A percentile compares a stretch with the other conserved stretches of the same genome.
Evolutionary conservation across 1,140 invertebrate species (phyloP).

Genomic region (Drosophila saltans): DNA sequence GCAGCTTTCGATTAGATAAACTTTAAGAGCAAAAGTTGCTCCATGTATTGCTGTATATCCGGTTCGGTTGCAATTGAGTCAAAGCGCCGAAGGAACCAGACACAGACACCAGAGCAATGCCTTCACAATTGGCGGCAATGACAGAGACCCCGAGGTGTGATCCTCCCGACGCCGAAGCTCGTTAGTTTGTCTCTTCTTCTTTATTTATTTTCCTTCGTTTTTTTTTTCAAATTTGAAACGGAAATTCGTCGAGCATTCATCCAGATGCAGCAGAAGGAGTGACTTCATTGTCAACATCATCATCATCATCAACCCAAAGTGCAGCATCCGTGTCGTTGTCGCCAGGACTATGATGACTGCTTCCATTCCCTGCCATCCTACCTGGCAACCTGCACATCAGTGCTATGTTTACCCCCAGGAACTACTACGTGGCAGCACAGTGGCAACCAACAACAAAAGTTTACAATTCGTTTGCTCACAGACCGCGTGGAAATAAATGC

Average conservation of each 20-base stretch:
- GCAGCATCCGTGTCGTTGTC: slow-evolving; percentile 39
- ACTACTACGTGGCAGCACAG: slow-evolving; percentile 35
- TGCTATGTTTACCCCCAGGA: slow-evolving; percentile 21
- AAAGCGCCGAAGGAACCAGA: slow-evolving; percentile 44
- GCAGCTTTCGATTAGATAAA: slow-evolving; percentile 42
- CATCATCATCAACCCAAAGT: slow-evolving; percentile 26
- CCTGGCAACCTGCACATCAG: slow-evolving; percentile 9
- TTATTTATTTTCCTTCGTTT: slow-evolving; percentile 9
- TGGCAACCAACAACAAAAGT: slow-evolving; percentile 38
- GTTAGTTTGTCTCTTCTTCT: slow-evolving; percentile 54
- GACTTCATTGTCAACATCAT: slow-evolving; percentile 13
- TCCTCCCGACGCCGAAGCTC: slow-evolving; percentile 42
- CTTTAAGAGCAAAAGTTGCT: slow-evolving; percentile 26
- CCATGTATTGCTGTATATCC: slow-evolving; percentile 67
- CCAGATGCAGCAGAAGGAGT: slow-evolving; percentile 21
- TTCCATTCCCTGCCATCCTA: background rate
- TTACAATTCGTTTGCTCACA: slow-evolving; percentile 48
- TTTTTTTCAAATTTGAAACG: slow-evolving; percentile 69
- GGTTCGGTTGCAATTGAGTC: slow-evolving; percentile 47
- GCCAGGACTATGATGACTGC: slow-evolving; percentile 29
- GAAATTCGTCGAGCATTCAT: slow-evolving; percentile 43
- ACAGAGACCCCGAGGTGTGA: slow-evolving; percentile 45
- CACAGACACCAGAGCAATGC: slow-evolving; percentile 39
- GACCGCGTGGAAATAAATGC: slow-evolving; percentile 48
- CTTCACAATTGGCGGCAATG: slow-evolving; percentile 45